These are phyloP conservation scores for Leptogaster cylindrica DNA, from an alignment of 2,888 invertebrate species.

Conservation along the genomic window DNA sequence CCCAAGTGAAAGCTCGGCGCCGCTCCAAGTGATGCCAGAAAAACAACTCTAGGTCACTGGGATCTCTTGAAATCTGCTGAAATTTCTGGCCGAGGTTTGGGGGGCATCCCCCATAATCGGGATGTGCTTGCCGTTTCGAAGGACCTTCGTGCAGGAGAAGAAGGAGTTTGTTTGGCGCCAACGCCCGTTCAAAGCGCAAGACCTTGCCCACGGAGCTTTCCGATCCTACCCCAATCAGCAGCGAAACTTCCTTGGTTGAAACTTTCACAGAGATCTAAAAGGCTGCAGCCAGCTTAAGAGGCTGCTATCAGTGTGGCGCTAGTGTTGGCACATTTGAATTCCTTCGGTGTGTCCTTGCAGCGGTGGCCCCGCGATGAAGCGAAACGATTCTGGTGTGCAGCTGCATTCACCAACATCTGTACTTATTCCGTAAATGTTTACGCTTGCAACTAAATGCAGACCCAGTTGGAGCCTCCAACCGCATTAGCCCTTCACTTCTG, in stretches of 20 bases:
- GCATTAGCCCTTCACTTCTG: no score
- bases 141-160: constrained; percentile 37
- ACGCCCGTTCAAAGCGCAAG: constrained; percentile 46
- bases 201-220: constrained; percentile 23
- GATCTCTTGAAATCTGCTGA: constrained; percentile 32
- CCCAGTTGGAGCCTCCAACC: no score
- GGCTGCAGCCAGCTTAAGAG: background rate
- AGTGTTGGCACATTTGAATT: constrained; percentile 5
- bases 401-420: no score
- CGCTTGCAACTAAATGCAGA: no score
- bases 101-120: constrained; percentile 22
- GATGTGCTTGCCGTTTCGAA: constrained; percentile 2
- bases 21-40: constrained; percentile 26
- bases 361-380: no score
- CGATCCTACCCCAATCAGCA: constrained; percentile 17
- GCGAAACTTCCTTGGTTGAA: constrained; percentile 7
- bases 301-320: constrained; percentile 7
- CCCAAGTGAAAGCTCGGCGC: constrained; percentile 24
- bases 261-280: constrained; percentile 27
- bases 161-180: constrained; percentile 44
- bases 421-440: no score
- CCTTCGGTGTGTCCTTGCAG: no score
- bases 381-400: no score
- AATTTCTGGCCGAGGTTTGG: constrained; percentile 25
- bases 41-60: constrained; percentile 38